Evolutionary conservation across 1,140 invertebrate genomes (phyloP), one percentile per base, ranked within the genome.

Genomic region (Plutomurus gul): DNA sequence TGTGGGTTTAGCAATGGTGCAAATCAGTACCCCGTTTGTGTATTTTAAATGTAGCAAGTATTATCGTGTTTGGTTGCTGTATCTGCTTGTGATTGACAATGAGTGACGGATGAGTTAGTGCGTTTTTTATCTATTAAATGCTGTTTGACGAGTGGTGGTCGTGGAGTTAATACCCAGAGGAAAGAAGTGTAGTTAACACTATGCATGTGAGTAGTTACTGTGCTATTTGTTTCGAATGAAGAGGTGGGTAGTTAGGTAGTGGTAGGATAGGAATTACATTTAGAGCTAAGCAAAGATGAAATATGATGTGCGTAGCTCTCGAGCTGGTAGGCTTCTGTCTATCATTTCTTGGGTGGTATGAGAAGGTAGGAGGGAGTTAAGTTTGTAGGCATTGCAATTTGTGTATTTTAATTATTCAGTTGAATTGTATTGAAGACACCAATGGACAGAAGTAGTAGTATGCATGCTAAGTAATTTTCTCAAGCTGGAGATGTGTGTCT

Each of bases 321-420:
- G 46, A 40, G 70, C 18, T 20, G 25, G 70, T 40, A 72, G 70
- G 36, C 70, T 46, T 72, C 70, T 46, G 70, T 72, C 70, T 37
- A 72, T 72, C 70, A 72, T 40, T 71, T 72, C 70, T 72, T 72
- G 70, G 70, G 70, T 72, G 70, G 70, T 30, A 72, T 72, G 13
- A 65, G 7, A 16, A 30, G 56, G 56, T 33, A 33, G 56, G n/a
- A 65, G 56, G 56, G 30, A 65, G 30, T 11, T 33, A 36, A 47
- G 56, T n/a, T 13, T 27, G 25, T 60, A 33, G 56, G 56, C 30
- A 5, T 65, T 65, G 56, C 56, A 65, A 65, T 65, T 65, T 65
- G 56, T 65, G 56, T 25, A 65, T 65, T 65, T 65, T 65, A 65
- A 65, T 65, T 65, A 65, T 65, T 65, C 56, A 65, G 10, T 36